These are phyloP conservation scores for Trichomycterus rosablanca DNA, from an alignment of 2,113 vertebrate species.

Conservation along the genomic window DNA sequence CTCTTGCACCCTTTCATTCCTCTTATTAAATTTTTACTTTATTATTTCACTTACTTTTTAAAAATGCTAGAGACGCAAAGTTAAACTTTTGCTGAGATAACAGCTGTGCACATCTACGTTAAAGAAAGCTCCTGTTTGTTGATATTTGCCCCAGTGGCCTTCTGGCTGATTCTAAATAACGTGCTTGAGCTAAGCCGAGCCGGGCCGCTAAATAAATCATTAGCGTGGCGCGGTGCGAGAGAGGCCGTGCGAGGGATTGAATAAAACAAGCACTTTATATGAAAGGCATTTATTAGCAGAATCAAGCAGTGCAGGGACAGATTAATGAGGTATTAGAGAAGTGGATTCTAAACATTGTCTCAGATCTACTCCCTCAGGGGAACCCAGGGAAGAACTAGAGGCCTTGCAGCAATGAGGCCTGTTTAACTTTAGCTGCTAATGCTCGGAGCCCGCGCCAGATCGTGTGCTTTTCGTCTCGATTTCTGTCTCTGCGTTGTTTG, in stretches of 20 bases:
- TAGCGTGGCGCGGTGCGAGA: constrained; percentile 46
- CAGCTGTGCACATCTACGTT: constrained; percentile 14
- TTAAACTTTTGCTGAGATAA: constrained; percentile 36
- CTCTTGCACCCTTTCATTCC: background rate
- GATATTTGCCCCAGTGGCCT: constrained; percentile 28
- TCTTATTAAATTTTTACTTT: background rate
- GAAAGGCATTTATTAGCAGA: constrained; percentile 57
- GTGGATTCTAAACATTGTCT: constrained; percentile 61
- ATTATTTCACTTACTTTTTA: background rate
- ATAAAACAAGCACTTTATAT: constrained; percentile 57
- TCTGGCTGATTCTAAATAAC: constrained; percentile 28
- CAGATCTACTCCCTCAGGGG: constrained; percentile 44
- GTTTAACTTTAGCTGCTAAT: constrained; percentile 54
- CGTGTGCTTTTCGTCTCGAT: constrained; percentile 25
- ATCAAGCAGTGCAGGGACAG: constrained; percentile 48
- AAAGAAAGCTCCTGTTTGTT: constrained; percentile 37
- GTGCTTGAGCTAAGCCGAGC: constrained; percentile 44
- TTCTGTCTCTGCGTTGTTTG: background rate
- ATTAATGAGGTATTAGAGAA: constrained; percentile 62
- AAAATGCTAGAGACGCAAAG: constrained; percentile 15
- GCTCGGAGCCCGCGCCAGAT: constrained; percentile 54
- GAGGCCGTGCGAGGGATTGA: constrained; percentile 47
- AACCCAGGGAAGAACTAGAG: constrained; percentile 34
- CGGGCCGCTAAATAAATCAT: constrained; percentile 60
- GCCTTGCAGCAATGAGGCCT: constrained; percentile 41